Conservation (phyloP, 1,140 invertebrate genomes). For the Calephelis nemesis region DNA sequence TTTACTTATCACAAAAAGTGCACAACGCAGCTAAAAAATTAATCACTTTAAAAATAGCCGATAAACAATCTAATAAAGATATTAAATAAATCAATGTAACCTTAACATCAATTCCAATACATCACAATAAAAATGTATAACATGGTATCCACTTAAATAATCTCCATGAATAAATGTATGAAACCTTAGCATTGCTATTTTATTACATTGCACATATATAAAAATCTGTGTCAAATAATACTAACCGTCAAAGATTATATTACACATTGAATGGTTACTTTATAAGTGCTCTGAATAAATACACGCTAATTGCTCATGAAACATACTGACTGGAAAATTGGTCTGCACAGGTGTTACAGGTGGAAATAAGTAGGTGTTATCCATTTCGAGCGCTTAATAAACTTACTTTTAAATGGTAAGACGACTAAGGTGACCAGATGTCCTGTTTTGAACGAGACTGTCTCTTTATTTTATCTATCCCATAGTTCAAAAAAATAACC, state of each 20-base stretch:
- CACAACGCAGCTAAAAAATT: no score
- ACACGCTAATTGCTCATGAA: slow-evolving; percentile 51
- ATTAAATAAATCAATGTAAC: not conserved
- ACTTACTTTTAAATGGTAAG: no score
- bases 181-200: not conserved
- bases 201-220: slow-evolving; percentile 10
- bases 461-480: no score
- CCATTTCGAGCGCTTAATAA: slow-evolving; percentile 32
- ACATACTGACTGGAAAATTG: slow-evolving; percentile 41
- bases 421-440: no score
- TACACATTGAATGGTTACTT: slow-evolving; percentile 23
- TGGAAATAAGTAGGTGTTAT: slow-evolving; percentile 29
- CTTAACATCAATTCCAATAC: not conserved
- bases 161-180: slow-evolving; percentile 7
- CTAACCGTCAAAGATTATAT: slow-evolving; percentile 22
- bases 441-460: no score
- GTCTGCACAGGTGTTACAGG: slow-evolving; percentile 34
- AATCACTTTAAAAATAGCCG: no score
- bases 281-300: slow-evolving; percentile 36
- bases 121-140: slow-evolving; percentile 12
- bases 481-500: no score
- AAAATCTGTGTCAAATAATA: slow-evolving; percentile 32
- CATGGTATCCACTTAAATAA: not conserved
- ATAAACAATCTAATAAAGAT: no score
- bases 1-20: not conserved